Percentiles rank a stretch among this genome's conserved stretches.
These are phyloP conservation scores for Podarcis siculus DNA, from an alignment of 2,797 vertebrate genomes.

Conservation along the genomic window DNA sequence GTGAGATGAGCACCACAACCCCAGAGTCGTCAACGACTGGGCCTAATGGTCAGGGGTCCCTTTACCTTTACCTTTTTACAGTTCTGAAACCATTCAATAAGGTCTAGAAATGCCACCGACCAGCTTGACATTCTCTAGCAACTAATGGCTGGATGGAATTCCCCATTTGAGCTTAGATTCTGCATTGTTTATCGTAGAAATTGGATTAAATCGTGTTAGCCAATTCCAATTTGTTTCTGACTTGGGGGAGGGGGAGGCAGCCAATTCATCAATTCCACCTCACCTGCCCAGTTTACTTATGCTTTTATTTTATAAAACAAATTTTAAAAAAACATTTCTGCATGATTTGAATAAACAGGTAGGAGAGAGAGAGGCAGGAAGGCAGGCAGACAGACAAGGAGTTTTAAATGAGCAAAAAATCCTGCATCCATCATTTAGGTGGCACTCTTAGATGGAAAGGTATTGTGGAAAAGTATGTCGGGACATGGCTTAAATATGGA, in stretches of 20 bases:
- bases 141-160: background rate
- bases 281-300: too few relatives aligned
- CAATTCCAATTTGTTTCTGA: background rate
- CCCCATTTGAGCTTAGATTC: background rate
- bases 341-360: background rate
- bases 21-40: too few relatives aligned
- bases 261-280: background rate
- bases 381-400: too few relatives aligned
- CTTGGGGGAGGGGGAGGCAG: background rate
- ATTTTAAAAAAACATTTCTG: background rate
- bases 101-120: background rate
- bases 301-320: background rate
- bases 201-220: background rate
- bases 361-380: background rate
- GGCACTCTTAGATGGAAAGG: background rate
- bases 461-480: background rate
- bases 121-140: background rate
- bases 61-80: too few relatives aligned
- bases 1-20: too few relatives aligned
- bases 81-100: too few relatives aligned
- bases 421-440: background rate
- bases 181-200: background rate
- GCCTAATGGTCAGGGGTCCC: too few relatives aligned
- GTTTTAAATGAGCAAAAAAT: background rate
- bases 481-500: background rate